A percentile compares a stretch with the other conserved stretches of the same genome.
phyloP scores from a whole-genome alignment of 2,113 vertebrate genomes.

The Tretioscincus oriximinensis region DNA sequence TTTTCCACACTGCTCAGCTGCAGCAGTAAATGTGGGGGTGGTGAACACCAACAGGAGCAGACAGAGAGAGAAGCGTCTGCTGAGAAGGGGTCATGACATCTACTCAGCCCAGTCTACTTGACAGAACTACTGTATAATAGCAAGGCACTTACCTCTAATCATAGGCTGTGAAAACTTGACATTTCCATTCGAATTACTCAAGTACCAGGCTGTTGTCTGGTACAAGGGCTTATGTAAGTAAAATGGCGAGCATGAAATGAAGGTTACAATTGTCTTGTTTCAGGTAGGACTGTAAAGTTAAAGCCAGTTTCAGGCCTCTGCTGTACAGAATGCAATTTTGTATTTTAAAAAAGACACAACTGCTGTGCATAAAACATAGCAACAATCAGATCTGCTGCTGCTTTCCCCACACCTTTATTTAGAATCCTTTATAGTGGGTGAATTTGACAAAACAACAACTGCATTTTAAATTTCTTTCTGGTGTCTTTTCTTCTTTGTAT shows the following conservation, averaged over 20 bases:
- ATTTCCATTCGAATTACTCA: conserved; percentile 68
- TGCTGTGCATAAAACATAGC: background rate
- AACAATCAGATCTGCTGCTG: background rate
- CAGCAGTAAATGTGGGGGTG: conserved; percentile 24
- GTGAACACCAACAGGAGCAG: background rate
- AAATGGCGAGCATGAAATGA: conserved; percentile 59
- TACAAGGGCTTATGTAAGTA: conserved; percentile 52
- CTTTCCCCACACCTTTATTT: background rate
- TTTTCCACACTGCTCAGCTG: background rate
- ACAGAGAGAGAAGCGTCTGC: conserved; percentile 20
- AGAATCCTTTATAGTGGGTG: background rate
- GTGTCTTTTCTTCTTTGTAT: background rate
- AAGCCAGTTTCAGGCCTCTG: background rate
- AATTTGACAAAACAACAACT: background rate
- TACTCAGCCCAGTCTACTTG: conserved; percentile 19
- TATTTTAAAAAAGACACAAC: background rate
- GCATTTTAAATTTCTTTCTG: background rate
- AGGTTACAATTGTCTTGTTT: conserved; percentile 61
- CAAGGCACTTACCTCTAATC: conserved; percentile 68
- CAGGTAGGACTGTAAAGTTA: conserved; percentile 49
- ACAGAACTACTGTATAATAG: conserved; percentile 37
- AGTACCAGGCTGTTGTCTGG: conserved; percentile 49
- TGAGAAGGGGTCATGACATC: conserved; percentile 34
- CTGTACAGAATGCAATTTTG: background rate
- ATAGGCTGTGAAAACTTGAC: conserved; percentile 62